A percentile compares a stretch with the other conserved stretches of the same genome.
These are phyloP conservation scores for Cenopis cana DNA, from an alignment of 2,888 invertebrate genomes.

Conservation along the genomic window DNA sequence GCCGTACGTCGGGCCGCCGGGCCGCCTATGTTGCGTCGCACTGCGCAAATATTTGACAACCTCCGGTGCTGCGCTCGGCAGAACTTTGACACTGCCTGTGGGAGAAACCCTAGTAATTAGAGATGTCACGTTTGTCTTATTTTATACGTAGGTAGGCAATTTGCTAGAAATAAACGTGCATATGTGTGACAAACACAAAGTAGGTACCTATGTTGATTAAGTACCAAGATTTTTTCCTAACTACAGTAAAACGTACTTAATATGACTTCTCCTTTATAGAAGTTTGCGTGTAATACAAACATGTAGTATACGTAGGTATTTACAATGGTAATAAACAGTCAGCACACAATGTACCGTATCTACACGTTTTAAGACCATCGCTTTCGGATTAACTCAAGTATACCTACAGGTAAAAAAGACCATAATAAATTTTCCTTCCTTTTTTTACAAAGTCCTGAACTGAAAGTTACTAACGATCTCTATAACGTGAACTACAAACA, in stretches of 20 bases:
- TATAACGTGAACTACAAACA: slow-evolving; percentile 23
- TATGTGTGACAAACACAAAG: neutral
- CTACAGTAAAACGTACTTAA: neutral
- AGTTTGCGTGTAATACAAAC: neutral
- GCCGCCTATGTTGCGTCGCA: slow-evolving; percentile 54
- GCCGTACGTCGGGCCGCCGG: slow-evolving; percentile 41
- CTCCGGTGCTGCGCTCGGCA: slow-evolving; percentile 44
- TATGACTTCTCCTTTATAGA: neutral
- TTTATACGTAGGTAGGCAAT: neutral
- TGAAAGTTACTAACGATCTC: slow-evolving; percentile 38
- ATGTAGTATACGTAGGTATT: neutral
- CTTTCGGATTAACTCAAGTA: no score
- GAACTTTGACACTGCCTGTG: slow-evolving; percentile 27
- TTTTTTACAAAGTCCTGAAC: neutral
- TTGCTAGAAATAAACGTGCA: neutral
- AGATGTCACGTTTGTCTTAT: neutral
- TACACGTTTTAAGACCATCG: no score
- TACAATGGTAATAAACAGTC: no score
- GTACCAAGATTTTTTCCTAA: no score
- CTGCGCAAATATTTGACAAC: slow-evolving; percentile 66
- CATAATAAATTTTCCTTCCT: neutral
- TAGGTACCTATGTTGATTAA: no score
- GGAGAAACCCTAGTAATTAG: slow-evolving; percentile 15
- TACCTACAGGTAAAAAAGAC: neutral
- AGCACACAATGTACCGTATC: no score